Base-by-base conservation (phyloP, 2,888 invertebrate genomes). In the Gisinianus flammeolus region DNA sequence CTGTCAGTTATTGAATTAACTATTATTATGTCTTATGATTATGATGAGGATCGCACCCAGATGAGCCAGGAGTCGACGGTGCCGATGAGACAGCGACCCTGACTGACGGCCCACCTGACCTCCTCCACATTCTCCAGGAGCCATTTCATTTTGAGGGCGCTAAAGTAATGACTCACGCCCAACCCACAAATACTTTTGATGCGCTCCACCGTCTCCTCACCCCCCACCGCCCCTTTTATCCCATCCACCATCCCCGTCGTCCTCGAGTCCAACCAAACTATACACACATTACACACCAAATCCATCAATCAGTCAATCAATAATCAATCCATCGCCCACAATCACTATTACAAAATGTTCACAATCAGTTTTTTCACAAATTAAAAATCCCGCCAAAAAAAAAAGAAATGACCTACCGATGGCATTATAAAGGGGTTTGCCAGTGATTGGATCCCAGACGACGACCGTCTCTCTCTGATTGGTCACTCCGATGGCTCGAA, bases 401-500 rank as follows among this genome's bases (percentile, higher is more conserved):
- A 66, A 6, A 62, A 6, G 62, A n/a, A n/a, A n/a, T n/a, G n/a
- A 86, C 87, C 87, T 88, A 94, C 94, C 91, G 86, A 99, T 95
- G 4, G 98, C 98, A 87, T 97, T 96, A 87, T 96, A 92, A 26
- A 98, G 88, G 0, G 98, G 97, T 86, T 94, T 91, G 0, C 98
- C 98, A 0, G 97, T 97, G 0, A 88, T 88, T 84, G 92, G 92
- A 87, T 99, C 96, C 98, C 99, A 99, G 0, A 94, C 94, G 83
- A 99, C 90, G 0, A 96, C 96, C 0, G 98, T 98, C 89, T 99
- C 99, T 75, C 98, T 91, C 88, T 98, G 98, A 89, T 99, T 99
- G 28, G 98, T 62, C 19, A 77, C 31, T 4, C 77, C 77, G 31
- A 77, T 31, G 22, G 71, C 92, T 75, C 92, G 91, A 76, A 97